Conservation (phyloP, 2,888 invertebrate species). For the Ametastegia equiseti region DNA sequence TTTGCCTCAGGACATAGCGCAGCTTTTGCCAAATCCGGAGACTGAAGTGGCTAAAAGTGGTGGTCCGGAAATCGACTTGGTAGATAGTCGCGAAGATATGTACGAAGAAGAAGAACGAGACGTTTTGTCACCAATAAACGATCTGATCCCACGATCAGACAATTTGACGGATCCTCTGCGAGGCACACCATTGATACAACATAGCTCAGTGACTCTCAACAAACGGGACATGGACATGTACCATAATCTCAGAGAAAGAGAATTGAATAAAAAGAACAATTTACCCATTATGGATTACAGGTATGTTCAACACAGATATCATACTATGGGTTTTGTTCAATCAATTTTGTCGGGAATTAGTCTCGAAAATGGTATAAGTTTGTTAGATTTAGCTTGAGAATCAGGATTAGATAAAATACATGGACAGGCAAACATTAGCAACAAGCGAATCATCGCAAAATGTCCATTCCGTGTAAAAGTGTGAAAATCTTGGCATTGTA, state of each 20-base stretch:
- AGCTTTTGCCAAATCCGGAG: background rate
- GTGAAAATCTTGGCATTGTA: background rate
- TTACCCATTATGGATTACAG: conserved; percentile 74
- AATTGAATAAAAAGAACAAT: conserved; percentile 43
- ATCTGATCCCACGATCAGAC: background rate
- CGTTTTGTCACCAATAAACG: background rate
- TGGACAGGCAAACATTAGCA: background rate
- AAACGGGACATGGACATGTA: conserved; percentile 49
- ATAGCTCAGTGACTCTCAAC: conserved; percentile 51
- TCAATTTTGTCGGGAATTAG: background rate
- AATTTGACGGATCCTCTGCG: conserved; percentile 31
- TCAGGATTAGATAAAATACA: background rate
- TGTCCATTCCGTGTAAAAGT: background rate
- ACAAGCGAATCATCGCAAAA: background rate
- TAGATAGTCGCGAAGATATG: conserved; percentile 34
- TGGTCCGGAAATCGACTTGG: background rate
- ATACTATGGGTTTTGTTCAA: background rate
- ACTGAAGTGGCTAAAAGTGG: background rate
- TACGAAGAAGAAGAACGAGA: conserved; percentile 8
- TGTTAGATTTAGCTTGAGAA: background rate
- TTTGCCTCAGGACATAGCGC: conserved; percentile 21
- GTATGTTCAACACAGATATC: conserved; percentile 63
- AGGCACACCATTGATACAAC: conserved; percentile 13
- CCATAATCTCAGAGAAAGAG: conserved; percentile 22
- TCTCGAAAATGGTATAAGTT: background rate